Conservation (phyloP, 2,888 invertebrate genomes). For the Oeneis ivallda region DNA sequence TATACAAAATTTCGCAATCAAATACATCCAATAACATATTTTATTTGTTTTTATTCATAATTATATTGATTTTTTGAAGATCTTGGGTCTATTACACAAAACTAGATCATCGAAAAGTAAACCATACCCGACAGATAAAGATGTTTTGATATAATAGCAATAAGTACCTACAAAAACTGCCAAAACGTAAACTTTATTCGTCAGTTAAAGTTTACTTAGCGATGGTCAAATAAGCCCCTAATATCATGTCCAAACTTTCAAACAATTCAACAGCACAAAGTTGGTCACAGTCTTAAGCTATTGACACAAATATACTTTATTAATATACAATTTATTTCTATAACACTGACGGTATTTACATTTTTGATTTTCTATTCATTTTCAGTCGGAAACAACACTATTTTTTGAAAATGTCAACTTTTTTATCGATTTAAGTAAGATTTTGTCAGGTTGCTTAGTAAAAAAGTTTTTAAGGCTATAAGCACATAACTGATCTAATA, state of each 20-base stretch:
- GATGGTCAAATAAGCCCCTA: background rate
- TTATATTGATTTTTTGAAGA: too few species aligned
- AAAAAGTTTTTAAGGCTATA: background rate
- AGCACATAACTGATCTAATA: background rate
- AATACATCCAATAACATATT: too few species aligned
- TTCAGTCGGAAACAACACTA: background rate
- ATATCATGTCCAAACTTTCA: background rate
- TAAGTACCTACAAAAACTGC: too few species aligned
- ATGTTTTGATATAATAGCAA: too few species aligned
- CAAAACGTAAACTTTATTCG: too few species aligned
- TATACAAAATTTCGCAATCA: background rate
- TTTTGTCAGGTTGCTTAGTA: too few species aligned
- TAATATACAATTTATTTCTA: conserved; percentile 10
- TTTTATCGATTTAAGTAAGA: too few species aligned
- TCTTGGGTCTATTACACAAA: too few species aligned
- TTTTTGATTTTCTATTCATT: background rate
- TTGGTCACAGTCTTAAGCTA: conserved; percentile 28
- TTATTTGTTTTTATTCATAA: too few species aligned
- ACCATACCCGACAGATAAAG: too few species aligned
- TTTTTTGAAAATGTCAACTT: background rate
- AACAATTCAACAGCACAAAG: conserved; percentile 5
- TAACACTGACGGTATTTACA: conserved; percentile 4
- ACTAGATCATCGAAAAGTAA: too few species aligned
- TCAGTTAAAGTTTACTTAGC: too few species aligned
- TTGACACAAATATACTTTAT: conserved; percentile 28